phyloP scores from a whole-genome alignment of 2,113 vertebrate genomes.

The Oreochromis spilurus region DNA sequence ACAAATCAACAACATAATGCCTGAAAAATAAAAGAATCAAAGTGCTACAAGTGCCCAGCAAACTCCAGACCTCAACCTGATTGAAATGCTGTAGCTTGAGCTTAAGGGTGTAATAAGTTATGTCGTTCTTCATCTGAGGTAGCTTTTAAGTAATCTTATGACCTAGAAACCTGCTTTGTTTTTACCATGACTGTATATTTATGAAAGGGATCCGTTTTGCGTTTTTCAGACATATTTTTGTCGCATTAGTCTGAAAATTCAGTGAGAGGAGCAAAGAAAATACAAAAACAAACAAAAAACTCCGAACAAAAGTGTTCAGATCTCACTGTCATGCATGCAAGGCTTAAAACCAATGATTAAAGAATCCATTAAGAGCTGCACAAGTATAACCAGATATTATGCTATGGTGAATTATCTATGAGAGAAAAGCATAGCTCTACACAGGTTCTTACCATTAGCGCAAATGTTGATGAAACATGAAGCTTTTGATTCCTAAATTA shows the following conservation, averaged over 20 bases:
- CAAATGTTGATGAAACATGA: not conserved
- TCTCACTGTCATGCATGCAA: not conserved
- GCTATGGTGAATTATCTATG: not conserved
- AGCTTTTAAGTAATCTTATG: no score
- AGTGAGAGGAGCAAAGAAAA: not conserved
- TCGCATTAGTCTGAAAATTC: not conserved
- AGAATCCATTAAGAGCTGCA: not conserved
- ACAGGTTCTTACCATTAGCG: not conserved
- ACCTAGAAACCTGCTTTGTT: not conserved
- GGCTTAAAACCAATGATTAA: not conserved
- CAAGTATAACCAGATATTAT: not conserved
- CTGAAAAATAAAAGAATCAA: no score
- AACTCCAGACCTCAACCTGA: no score
- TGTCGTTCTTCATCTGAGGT: no score
- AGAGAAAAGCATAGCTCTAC: not conserved
- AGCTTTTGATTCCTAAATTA: not conserved
- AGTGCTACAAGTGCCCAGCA: no score
- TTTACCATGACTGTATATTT: not conserved
- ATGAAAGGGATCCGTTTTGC: not conserved
- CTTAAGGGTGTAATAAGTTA: no score
- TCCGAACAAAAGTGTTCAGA: not conserved
- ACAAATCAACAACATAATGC: no score
- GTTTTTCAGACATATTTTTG: not conserved
- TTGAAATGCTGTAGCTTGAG: no score
- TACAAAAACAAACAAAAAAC: not conserved